These are phyloP conservation scores for Latheticus oryzae DNA, from an alignment of 2,888 invertebrate genomes.

Conservation along the genomic window DNA sequence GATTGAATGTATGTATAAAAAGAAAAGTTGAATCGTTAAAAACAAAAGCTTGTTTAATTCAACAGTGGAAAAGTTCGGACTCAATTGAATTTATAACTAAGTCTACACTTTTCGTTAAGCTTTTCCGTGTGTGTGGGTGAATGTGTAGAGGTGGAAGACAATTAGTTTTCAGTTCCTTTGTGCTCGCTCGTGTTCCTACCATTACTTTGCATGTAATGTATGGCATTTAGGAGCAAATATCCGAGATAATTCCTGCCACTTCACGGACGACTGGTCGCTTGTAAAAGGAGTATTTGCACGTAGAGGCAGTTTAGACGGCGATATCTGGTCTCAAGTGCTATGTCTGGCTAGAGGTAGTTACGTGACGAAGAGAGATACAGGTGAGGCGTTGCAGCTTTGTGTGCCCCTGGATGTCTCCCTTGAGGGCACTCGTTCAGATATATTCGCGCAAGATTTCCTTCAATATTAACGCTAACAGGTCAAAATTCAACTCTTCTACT, in stretches of 20 bases:
- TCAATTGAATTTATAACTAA: conserved; percentile 15
- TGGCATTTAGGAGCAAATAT: conserved; percentile 36
- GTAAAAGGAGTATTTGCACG: conserved; percentile 42
- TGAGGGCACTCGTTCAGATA: conserved; percentile 21
- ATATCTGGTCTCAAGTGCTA: conserved; percentile 37
- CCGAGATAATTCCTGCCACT: conserved; percentile 34
- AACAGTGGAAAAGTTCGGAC: no score
- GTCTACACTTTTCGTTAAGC: not conserved
- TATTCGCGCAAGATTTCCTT: conserved; percentile 38
- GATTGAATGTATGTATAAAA: no score
- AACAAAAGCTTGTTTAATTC: no score
- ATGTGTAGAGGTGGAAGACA: conserved; percentile 27
- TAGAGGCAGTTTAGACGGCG: conserved; percentile 34
- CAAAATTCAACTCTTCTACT: conserved; percentile 18
- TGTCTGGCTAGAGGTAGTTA: conserved; percentile 32
- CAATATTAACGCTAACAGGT: conserved; percentile 29
- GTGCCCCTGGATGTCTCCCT: conserved; percentile 28
- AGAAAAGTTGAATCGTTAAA: no score
- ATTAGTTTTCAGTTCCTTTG: conserved; percentile 35
- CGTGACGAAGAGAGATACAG: conserved; percentile 33
- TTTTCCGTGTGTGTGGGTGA: conserved; percentile 5
- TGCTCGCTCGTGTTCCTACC: conserved; percentile 25
- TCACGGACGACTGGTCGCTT: conserved; percentile 35
- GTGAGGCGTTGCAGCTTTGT: conserved; percentile 34
- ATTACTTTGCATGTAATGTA: conserved; percentile 36